These are phyloP conservation scores for Cirrhinus mrigala DNA, from an alignment of 2,797 vertebrate species.

Conservation along the genomic window DNA sequence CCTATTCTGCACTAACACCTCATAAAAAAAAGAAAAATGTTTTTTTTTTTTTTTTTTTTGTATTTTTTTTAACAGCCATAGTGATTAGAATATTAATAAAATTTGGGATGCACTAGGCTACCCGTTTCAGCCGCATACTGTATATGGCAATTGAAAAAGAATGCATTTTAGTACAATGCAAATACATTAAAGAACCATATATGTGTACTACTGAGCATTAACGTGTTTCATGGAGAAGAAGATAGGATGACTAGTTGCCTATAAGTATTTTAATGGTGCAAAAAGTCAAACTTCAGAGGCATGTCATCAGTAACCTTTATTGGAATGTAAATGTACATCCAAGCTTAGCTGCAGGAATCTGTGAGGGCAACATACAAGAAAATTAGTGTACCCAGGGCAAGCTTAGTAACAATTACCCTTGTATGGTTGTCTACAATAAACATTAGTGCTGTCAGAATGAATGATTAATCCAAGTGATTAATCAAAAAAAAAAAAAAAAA, in stretches of 20 bases:
- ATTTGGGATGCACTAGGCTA: constrained; percentile 16
- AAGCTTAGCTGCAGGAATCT: constrained; percentile 40
- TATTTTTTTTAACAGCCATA: neutral
- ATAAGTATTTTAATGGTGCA: constrained; percentile 52
- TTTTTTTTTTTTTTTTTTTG: too few relatives aligned
- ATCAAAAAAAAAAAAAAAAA: constrained; percentile 10
- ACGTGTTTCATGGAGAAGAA: constrained; percentile 1
- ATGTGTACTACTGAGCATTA: constrained; percentile 10
- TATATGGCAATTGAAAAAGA: constrained; percentile 43
- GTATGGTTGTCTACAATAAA: constrained; percentile 34
- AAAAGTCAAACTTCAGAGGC: constrained; percentile 52
- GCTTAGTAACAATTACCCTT: constrained; percentile 44
- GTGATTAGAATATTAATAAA: neutral
- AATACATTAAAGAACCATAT: neutral
- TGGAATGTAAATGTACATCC: constrained; percentile 38
- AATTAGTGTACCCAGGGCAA: constrained; percentile 41
- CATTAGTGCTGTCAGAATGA: constrained; percentile 35
- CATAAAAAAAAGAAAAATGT: neutral
- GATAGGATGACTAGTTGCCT: constrained; percentile 32
- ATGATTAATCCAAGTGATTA: constrained; percentile 22
- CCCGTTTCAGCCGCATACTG: constrained; percentile 38
- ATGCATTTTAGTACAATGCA: constrained; percentile 19
- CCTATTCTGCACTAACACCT: neutral
- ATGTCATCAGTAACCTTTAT: constrained; percentile 31
- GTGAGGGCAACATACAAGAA: constrained; percentile 45